Conservation (phyloP, 2,888 invertebrate species). For the Kryphioiulus occultus region DNA sequence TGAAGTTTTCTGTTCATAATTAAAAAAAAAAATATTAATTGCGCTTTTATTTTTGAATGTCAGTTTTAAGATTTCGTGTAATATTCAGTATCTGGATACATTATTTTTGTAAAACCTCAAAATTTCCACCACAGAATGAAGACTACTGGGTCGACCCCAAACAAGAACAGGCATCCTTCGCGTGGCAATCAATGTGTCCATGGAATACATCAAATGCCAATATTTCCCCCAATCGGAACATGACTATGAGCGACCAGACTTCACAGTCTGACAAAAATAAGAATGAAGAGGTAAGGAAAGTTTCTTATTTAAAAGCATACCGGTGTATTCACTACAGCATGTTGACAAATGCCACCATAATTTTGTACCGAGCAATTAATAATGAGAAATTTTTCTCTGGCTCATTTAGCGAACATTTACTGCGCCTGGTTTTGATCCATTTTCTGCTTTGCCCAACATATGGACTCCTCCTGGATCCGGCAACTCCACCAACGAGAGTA, state of each 20-base stretch:
- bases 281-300: not conserved
- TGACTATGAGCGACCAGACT: not conserved
- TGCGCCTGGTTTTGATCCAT: slow-evolving; percentile 72
- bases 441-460: slow-evolving; percentile 59
- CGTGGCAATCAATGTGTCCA: not conserved
- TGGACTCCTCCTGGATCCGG: slow-evolving; percentile 50
- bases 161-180: not conserved
- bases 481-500: not conserved
- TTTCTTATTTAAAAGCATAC: not conserved
- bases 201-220: not conserved
- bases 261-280: not conserved
- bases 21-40: not conserved
- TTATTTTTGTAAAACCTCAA: too few relatives aligned
- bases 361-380: not conserved
- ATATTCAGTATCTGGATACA: not conserved
- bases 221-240: not conserved
- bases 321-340: not conserved
- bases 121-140: not conserved
- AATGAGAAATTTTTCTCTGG: not conserved
- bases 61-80: not conserved
- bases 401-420: slow-evolving; percentile 3
- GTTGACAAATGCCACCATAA: not conserved
- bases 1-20: not conserved
- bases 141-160: not conserved
- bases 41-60: not conserved